Percentiles rank a stretch among this genome's conserved stretches.
Evolutionary conservation across 2,888 invertebrate species (phyloP).

Genomic region (Xestia sexstrigata): DNA sequence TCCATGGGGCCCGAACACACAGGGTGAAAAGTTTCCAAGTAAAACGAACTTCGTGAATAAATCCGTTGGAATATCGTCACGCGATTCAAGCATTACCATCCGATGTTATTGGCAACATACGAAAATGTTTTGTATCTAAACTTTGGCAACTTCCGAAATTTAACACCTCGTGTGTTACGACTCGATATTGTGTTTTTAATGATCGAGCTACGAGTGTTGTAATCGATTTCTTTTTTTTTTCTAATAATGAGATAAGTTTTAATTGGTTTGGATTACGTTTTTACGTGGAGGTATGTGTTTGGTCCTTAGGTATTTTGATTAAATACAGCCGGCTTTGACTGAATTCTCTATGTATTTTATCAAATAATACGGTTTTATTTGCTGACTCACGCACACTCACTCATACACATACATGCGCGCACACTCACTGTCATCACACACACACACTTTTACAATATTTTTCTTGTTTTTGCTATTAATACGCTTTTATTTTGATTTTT

Average conservation of each 20-base stretch:
- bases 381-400: too few species aligned
- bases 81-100: constrained; percentile 63
- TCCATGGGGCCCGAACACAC: constrained; percentile 46
- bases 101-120: constrained; percentile 55
- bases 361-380: not conserved
- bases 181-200: constrained; percentile 42
- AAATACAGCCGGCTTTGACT: not conserved
- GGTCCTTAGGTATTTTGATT: not conserved
- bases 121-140: constrained; percentile 55
- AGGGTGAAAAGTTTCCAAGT: constrained; percentile 59
- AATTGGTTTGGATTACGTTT: constrained; percentile 29
- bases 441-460: too few species aligned
- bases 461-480: too few species aligned
- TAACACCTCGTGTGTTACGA: constrained; percentile 47
- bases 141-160: constrained; percentile 49
- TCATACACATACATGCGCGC: too few species aligned
- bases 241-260: constrained; percentile 40
- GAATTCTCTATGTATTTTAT: not conserved
- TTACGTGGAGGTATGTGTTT: not conserved
- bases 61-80: constrained; percentile 54
- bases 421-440: too few species aligned
- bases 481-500: too few species aligned
- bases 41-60: constrained; percentile 51
- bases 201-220: constrained; percentile 27
- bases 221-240: constrained; percentile 42